phyloP scores from a whole-genome alignment of 2,113 vertebrate species.

The Tylochromis polylepis region DNA sequence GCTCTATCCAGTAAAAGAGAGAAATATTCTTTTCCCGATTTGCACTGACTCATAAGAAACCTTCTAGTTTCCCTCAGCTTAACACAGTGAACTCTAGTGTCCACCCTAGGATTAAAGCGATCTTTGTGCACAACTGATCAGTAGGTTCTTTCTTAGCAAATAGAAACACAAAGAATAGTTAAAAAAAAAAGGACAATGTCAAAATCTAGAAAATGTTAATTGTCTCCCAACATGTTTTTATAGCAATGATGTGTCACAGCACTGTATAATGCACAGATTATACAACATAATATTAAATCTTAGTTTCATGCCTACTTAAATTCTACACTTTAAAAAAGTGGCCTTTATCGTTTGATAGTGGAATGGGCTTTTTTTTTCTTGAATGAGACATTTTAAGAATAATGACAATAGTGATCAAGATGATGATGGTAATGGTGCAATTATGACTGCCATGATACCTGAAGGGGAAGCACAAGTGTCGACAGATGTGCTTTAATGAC shows the following conservation, averaged over 20 bases:
- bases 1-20: neutral
- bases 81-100: neutral
- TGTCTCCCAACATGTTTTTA: neutral
- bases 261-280: neutral
- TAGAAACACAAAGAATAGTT: neutral
- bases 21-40: neutral
- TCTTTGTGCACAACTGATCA: neutral
- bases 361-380: neutral
- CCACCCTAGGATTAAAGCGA: neutral
- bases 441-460: conserved; percentile 52
- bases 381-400: conserved; percentile 5
- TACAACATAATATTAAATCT: neutral
- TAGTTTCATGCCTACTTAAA: neutral
- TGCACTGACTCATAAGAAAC: neutral
- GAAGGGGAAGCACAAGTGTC: conserved; percentile 17
- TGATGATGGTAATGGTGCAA: conserved; percentile 27
- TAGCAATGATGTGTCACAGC: neutral
- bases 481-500: conserved; percentile 55
- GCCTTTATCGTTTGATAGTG: neutral
- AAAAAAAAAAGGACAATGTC: neutral
- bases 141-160: neutral
- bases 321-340: neutral
- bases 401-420: conserved; percentile 27
- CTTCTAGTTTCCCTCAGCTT: neutral
- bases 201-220: neutral